Evolutionary conservation across 1,140 invertebrate species (phyloP), one percentile per base, ranked within the genome.

Genomic region (Dendrolimus punctatus): DNA sequence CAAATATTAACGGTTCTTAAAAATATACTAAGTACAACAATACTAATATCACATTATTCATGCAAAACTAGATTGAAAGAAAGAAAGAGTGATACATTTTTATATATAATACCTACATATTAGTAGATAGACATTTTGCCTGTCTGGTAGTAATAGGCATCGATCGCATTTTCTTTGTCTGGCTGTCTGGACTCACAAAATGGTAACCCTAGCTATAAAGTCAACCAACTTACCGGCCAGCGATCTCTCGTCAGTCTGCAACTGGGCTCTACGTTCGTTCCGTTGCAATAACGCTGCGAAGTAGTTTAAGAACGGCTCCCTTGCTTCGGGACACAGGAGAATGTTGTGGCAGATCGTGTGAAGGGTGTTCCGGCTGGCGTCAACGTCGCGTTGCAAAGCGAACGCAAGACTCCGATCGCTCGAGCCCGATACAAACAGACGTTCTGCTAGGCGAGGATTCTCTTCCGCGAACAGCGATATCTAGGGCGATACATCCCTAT

Each of bases 391-490:
- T 64, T 93, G 92, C 6, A 94, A 67, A 4, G 92, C 90, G 40
- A 90, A 81, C 58, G 90, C 91, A 46, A 93, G 85, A 37, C 78
- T 85, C 6, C 74, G 70, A 67, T 86, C 81, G 4, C 64, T 66
- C 9, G 72, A 68, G 4, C 76, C 78, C 9, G 66, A 68, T 6
- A 71, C 76, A 64, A 87, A 87, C 62, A 87, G 68, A 6, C 85
- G 74, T 60, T 91, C 90, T 0, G 93, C 94, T 7, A 96, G 90
- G 64, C 92, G 92, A 0, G 93, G 91, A 75, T 97, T 95, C 78
- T 99, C 97, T 79, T 98, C 96, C 39, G 95, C 95, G 78, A 98
- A 98, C 0, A 98, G 90, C 0, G 96, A 98, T 68, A 83, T 76
- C 83, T 86, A 57, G 0, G 52, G 58, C 10, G 49, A 45, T 38